A percentile compares a stretch with the other conserved stretches of the same genome.
These are phyloP conservation scores for Strongylocentrotus purpuratus DNA, from an alignment of 35 echinoderm and acorn worm species.

Conservation along the genomic window DNA sequence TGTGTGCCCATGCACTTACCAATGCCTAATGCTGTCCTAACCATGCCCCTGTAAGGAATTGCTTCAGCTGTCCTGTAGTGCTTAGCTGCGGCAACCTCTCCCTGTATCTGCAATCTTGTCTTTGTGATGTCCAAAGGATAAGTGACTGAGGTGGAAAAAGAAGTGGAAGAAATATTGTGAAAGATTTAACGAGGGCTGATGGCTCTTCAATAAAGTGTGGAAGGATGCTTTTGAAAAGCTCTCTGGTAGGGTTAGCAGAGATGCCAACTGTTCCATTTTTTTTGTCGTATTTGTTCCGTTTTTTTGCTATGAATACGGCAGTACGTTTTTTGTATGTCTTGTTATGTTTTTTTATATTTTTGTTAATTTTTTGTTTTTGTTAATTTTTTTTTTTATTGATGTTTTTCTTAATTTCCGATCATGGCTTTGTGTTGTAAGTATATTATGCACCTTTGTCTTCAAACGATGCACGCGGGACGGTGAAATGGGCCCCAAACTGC, in stretches of 20 bases:
- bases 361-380: too few relatives aligned
- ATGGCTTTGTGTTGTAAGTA: too few relatives aligned
- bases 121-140: conserved; percentile 97
- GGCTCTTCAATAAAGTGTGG: not conserved
- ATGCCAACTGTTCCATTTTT: not conserved
- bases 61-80: conserved; percentile 54
- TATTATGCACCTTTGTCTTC: not conserved
- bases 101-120: conserved; percentile 93
- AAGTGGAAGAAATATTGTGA: not conserved
- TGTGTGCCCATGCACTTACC: conserved; percentile 56
- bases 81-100: conserved; percentile 74
- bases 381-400: too few relatives aligned
- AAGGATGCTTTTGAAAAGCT: not conserved
- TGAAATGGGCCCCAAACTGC: too few relatives aligned
- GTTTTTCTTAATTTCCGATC: too few relatives aligned
- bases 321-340: not conserved
- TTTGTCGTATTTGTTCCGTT: too few relatives aligned
- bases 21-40: conserved; percentile 87
- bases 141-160: conserved; percentile 61
- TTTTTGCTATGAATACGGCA: not conserved
- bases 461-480: not conserved
- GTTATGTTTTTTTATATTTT: not conserved
- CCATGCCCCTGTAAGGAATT: conserved; percentile 82
- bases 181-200: not conserved
- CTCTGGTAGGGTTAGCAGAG: not conserved